These are phyloP conservation scores for Tolmerus cingulatus DNA, from an alignment of 2,888 invertebrate species.

Conservation along the genomic window DNA sequence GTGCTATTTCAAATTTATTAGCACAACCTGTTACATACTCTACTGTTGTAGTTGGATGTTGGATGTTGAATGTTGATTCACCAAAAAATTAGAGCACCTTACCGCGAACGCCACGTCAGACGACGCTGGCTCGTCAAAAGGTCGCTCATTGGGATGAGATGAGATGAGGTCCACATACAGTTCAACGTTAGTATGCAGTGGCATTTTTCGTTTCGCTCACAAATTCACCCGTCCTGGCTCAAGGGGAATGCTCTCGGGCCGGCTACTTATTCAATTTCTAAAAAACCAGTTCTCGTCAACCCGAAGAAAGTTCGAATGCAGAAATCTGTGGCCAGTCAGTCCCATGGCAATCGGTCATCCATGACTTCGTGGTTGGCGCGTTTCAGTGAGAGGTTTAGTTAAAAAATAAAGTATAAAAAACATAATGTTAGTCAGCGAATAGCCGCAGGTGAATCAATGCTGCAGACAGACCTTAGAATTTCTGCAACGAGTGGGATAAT, in stretches of 20 bases:
- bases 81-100: neutral
- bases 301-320: neutral
- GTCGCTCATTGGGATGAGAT: neutral
- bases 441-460: constrained; percentile 15
- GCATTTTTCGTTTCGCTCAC: neutral
- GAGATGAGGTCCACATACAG: neutral
- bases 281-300: neutral
- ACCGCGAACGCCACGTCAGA: constrained; percentile 7
- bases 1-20: neutral
- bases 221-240: neutral
- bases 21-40: neutral
- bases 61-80: neutral
- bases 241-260: neutral
- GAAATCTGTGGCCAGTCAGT: neutral
- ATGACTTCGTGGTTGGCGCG: neutral
- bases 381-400: neutral
- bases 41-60: neutral
- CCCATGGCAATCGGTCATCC: constrained; percentile 8
- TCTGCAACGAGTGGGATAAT: neutral
- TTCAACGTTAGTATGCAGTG: neutral
- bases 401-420: neutral
- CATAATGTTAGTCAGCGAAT: neutral
- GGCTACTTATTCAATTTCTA: neutral
- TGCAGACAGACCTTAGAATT: neutral
- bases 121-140: neutral